phyloP scores from a whole-genome alignment of 2,797 vertebrate species.

The Sandelia bainsii region DNA sequence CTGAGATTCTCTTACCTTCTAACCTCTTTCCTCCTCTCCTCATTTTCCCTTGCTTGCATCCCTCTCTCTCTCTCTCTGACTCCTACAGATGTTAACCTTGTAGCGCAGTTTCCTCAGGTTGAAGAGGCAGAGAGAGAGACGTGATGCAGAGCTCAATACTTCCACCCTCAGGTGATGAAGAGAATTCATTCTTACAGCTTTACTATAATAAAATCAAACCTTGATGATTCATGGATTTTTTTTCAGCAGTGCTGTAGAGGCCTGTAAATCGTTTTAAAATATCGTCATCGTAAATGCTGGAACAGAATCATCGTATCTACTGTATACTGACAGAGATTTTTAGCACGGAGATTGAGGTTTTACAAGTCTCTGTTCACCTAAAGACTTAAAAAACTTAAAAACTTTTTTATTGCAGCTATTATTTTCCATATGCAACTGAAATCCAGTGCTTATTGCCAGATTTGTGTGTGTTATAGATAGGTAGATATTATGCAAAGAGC shows the following conservation, averaged over 20 bases:
- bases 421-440: conserved; percentile 26
- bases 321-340: conserved; percentile 67
- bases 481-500: background rate
- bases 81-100: conserved; percentile 81
- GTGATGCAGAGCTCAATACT: conserved; percentile 79
- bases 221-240: conserved; percentile 73
- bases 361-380: conserved; percentile 43
- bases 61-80: conserved; percentile 43
- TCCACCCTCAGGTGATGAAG: conserved; percentile 79
- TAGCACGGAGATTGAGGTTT: conserved; percentile 38
- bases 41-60: conserved; percentile 35
- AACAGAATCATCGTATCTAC: conserved; percentile 50
- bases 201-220: conserved; percentile 70
- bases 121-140: conserved; percentile 21
- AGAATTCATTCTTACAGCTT: conserved; percentile 33
- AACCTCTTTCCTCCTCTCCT: background rate
- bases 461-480: background rate
- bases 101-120: conserved; percentile 77
- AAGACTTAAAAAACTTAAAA: conserved; percentile 46
- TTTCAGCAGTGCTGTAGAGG: conserved; percentile 61
- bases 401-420: conserved; percentile 44
- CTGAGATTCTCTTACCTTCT: background rate
- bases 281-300: conserved; percentile 59
- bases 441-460: background rate
- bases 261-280: conserved; percentile 72